Evolutionary conservation across 1,140 invertebrate species (phyloP), one percentile per base, ranked within the genome.

Genomic region (Pseudomyrmex flavicornis): DNA sequence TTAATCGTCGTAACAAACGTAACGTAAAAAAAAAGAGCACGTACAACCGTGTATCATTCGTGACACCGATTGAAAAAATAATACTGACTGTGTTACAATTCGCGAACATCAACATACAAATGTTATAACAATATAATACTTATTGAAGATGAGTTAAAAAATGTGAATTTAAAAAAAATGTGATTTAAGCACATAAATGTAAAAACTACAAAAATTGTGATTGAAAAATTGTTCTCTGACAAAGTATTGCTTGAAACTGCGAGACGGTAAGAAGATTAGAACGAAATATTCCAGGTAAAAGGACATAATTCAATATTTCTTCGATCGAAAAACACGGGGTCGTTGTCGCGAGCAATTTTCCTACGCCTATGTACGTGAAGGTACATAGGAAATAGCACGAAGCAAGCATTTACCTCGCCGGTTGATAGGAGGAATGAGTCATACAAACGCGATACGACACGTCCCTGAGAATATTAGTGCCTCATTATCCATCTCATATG

Each of bases 381-480:
- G 54, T 59, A 59, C n/a, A 20, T 58, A 59, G 76, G 8, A 79
- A 70, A 79, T 12, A 10, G 54, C 35, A 70, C 52, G 65, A 80
- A 70, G 54, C 58, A 70, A 72, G 5, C 54, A 44, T 80, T 80
- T 59, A 61, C 66, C 66, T 80, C 76, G 65, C 35, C 5, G 46
- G 66, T 80, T 80, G 76, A 80, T 80, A 80, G 20, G 76, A 80
- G 44, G 54, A 72, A 17, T 80, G 76, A 80, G 54, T 80, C 76
- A 35, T 35, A 79, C 54, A 61, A 59, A 61, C 10, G 66, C 76
- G 76, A 80, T 80, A 80, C 22, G 44, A 35, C 12, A 56, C 44
- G 76, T 15, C 76, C 76, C 76, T 80, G 76, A 80, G 76, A 80
- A 80, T 80, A 80, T 80, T 80, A 80, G 66, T 50, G 66, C 50